Base-by-base conservation (phyloP, 2,113 vertebrate species). In the Muntiacus muntjak region DNA sequence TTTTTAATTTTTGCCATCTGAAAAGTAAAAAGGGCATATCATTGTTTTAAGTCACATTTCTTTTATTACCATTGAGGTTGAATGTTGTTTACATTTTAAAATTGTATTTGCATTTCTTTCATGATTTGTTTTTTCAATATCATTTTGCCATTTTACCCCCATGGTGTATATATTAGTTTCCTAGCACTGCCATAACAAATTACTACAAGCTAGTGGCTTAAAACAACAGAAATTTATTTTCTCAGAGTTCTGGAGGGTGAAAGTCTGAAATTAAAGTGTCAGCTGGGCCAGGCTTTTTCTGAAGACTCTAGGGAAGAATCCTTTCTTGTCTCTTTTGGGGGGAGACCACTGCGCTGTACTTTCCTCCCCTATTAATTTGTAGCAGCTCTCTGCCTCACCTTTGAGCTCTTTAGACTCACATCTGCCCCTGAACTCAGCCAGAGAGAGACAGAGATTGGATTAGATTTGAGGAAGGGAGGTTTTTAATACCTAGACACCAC, bases 1-100 rank as follows among this genome's bases (percentile, higher is more conserved):
- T 88, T 93, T 90, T 92, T 82, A 23, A 67, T 94, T 82, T 92
- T 76, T 76, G 52, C 87, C 13, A 64, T 76, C 76, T 89, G 93
- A 79, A 89, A 67, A 84, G 50, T 25, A 45, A 47, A 92, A 86
- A 67, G 64, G 74, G 23, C 62, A 7, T 21, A 33, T 43, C 33
- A 2, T 40, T 82, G 47, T 91, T 89, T 83, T 47, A 54, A 74
- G 74, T 81, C 57, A 28, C n/a, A 5, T 79, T 92, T 91, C 23
- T 82, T 88, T 93, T 43, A 23, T 96, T 78, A 36, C 19, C 15
- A 11, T 67, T 12, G 33, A 94, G 21, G 85, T 6, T 30, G 74
- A 83, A n/a, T 47, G 23, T 7, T 64, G 62, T 50, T 95, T 79
- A 36, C n/a, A 21, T 25, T 58, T 95, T 60, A 52, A 13, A 33